Base-by-base conservation (phyloP, 2,888 invertebrate genomes). In the Tetragonisca angustula region DNA sequence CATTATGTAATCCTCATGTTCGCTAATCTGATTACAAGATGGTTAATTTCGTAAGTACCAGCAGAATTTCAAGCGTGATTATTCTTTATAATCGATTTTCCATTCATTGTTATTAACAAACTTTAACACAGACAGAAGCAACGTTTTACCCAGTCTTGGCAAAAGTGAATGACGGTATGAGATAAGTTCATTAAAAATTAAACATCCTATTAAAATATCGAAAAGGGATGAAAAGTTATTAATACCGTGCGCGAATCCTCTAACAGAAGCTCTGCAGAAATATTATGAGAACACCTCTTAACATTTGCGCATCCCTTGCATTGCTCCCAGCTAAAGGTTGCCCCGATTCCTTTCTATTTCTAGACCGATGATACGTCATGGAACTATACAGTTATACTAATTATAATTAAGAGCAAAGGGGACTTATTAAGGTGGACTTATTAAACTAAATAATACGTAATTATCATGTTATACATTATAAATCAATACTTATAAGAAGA, bases 261-360 rank as follows among this genome's bases (percentile, higher is more conserved):
- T 32, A 17, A 59, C 17, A 49, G 21, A 65, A 75, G 50, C 27
- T 69, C 17, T 4, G 24, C 32, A 56, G 59, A 61, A 65, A 70
- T 62, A 69, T 73, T 70, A 81, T 59, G 49, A 65, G 72, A 32
- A 50, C n/a, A 73, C 56, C 82, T 27, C 67, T 72, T 79, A 80
- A 83, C 85, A 79, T 86, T 86, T 80, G 70, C 56, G n/a, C 67
- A 62, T 68, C 82, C 80, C n/a, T 56, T 61, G 74, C 56, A 59
- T 19, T 15, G 64, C 36, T 43, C 24, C 19, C 54, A 61, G 76
- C 78, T 68, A 80, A 80, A 86, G 79, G 76, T 84, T 67, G 68
- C 21, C 77, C 77, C 27, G 76, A 77, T 85, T 81, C 69, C 74
- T 70, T 71, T 76, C 78, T 83, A 83, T 85, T 83, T 83, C 68